Conservation (phyloP, 2,113 vertebrate genomes). For the Hippocampus zosterae region DNA sequence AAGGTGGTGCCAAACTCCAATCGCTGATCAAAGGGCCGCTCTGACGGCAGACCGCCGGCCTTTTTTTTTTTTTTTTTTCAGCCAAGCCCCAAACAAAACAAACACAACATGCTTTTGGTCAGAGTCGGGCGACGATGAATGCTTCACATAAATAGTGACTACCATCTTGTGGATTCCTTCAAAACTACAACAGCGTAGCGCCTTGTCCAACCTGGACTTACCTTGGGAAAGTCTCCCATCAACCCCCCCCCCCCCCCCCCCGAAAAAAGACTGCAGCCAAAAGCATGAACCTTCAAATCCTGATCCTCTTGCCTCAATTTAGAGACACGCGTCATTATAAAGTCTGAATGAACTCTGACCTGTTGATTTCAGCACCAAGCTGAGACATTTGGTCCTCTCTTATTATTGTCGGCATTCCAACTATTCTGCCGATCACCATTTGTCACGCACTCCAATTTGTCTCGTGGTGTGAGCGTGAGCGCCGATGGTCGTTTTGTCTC, state of each 20-base stretch:
- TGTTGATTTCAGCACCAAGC: neutral
- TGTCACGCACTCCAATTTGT: no score
- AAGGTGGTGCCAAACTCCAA: neutral
- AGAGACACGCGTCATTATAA: neutral
- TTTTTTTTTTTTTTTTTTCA: neutral
- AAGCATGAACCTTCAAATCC: neutral
- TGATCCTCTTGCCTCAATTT: neutral
- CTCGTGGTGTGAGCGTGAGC: no score
- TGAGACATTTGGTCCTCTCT: no score
- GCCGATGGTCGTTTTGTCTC: no score
- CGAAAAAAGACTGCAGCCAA: neutral
- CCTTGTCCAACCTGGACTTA: neutral
- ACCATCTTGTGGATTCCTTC: constrained; percentile 2
- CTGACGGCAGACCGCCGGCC: neutral
- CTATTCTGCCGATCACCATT: no score
- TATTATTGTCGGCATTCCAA: no score
- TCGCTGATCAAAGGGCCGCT: no score
- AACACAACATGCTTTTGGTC: neutral
- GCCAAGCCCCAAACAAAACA: neutral
- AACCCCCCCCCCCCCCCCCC: neutral
- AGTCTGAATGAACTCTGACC: neutral
- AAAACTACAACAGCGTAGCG: neutral
- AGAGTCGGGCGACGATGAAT: neutral
- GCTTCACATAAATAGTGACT: neutral
- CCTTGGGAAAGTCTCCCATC: neutral